phyloP scores from a whole-genome alignment of 2,113 vertebrate species.

The Vulpes ferrilata region DNA sequence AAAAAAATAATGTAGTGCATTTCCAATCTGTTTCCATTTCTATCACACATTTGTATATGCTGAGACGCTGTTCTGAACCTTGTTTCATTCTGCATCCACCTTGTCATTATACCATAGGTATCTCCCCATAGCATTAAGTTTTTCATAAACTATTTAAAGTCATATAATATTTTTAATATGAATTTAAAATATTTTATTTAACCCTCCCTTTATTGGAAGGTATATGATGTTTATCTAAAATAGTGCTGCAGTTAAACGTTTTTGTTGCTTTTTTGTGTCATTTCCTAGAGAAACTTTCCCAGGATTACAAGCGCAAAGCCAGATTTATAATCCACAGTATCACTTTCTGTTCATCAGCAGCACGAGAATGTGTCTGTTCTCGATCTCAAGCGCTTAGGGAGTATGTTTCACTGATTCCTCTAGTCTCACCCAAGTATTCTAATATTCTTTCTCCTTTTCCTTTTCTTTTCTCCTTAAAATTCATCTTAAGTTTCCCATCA shows the following conservation, averaged over 20 bases:
- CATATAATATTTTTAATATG: not conserved
- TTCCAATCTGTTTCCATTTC: not conserved
- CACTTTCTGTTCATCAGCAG: not conserved
- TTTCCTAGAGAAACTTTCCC: slow-evolving; percentile 14
- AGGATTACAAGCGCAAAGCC: not conserved
- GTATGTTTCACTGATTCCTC: not conserved
- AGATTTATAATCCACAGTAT: not conserved
- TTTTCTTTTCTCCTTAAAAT: not conserved
- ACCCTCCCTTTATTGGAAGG: not conserved
- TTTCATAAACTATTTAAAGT: not conserved
- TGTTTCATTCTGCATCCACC: not conserved
- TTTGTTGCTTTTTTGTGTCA: not conserved
- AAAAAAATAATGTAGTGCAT: not conserved
- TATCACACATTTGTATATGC: not conserved
- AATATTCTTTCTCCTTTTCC: not conserved
- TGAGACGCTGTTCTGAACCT: not conserved
- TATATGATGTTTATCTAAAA: not conserved
- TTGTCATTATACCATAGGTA: not conserved
- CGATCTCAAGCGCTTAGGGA: not conserved
- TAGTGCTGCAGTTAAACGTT: not conserved
- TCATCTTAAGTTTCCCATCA: not conserved
- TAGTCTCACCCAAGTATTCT: not conserved
- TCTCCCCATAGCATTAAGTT: slow-evolving; percentile 15
- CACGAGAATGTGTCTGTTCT: not conserved
- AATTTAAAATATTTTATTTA: slow-evolving; percentile 44